These are phyloP conservation scores for Natator depressus DNA, from an alignment of 2,113 vertebrate genomes.

Conservation along the genomic window DNA sequence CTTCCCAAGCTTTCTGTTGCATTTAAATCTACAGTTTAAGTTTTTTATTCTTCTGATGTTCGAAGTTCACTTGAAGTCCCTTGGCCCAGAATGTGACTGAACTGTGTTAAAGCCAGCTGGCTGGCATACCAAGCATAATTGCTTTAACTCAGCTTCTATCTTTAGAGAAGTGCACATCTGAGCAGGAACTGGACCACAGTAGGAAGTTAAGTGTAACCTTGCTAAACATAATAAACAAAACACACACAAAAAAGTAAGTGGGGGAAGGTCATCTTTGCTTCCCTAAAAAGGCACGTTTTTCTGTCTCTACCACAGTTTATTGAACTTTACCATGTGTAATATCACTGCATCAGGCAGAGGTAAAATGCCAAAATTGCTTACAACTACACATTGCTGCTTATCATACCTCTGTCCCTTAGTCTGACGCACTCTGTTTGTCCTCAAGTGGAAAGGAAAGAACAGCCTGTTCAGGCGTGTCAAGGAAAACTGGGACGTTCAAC, in stretches of 20 bases:
- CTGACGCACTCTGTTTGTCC: neutral
- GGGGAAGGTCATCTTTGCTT: neutral
- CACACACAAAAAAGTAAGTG: neutral
- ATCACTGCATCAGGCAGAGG: neutral
- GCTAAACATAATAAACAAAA: neutral
- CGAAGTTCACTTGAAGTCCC: neutral
- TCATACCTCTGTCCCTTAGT: neutral
- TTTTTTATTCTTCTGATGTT: neutral
- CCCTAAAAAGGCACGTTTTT: neutral
- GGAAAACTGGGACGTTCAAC: neutral
- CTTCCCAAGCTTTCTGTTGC: neutral
- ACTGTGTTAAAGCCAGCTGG: neutral
- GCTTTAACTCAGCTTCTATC: neutral
- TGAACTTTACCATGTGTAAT: neutral
- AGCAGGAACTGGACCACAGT: neutral
- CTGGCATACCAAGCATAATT: neutral
- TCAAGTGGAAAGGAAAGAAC: neutral
- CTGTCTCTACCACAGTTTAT: too few relatives aligned
- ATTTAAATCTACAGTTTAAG: neutral
- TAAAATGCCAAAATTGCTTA: neutral
- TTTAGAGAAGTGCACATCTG: neutral
- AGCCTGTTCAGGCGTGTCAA: neutral
- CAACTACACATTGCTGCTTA: neutral
- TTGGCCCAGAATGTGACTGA: neutral
- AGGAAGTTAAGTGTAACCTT: neutral